Evolutionary conservation across 2,888 invertebrate species (phyloP).

Genomic region (Piscicola geometra): DNA sequence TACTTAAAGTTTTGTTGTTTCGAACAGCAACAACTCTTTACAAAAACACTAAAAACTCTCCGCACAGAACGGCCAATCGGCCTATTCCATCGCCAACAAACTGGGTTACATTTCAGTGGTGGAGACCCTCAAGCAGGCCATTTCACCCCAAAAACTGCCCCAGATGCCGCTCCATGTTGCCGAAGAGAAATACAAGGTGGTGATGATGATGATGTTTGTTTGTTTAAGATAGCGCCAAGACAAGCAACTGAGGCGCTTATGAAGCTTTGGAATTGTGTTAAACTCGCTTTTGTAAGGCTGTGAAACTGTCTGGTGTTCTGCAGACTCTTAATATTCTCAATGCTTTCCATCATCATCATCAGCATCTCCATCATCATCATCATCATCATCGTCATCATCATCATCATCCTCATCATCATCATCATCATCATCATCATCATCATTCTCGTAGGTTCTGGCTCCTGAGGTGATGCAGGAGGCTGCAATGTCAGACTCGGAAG

Average conservation of each 20-base stretch:
- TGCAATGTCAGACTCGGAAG: conserved; percentile 96
- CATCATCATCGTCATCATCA: too few relatives aligned
- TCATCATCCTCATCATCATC: too few relatives aligned
- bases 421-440: too few relatives aligned
- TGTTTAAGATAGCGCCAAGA: too few relatives aligned
- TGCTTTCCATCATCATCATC: too few relatives aligned
- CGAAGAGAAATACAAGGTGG: conserved; percentile 88
- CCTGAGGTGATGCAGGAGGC: conserved; percentile 99
- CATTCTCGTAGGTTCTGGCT: conserved; percentile 64
- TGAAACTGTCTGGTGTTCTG: too few relatives aligned
- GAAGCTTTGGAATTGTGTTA: too few relatives aligned
- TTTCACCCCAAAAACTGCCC: conserved; percentile 66
- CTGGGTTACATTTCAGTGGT: conserved; percentile 96
- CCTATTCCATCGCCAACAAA: conserved; percentile 91
- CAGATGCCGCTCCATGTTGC: conserved; percentile 73
- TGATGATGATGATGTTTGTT: too few relatives aligned
- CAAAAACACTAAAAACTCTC: background rate
- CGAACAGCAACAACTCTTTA: background rate
- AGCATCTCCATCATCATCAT: too few relatives aligned
- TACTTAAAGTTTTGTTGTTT: background rate
- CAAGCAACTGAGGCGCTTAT: too few relatives aligned
- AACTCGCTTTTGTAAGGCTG: too few relatives aligned
- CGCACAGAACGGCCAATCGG: conserved; percentile 87
- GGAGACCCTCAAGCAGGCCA: conserved; percentile 91
- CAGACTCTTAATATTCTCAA: too few relatives aligned